Conservation (phyloP, 2,888 invertebrate genomes). For the Fragum sueziense region DNA sequence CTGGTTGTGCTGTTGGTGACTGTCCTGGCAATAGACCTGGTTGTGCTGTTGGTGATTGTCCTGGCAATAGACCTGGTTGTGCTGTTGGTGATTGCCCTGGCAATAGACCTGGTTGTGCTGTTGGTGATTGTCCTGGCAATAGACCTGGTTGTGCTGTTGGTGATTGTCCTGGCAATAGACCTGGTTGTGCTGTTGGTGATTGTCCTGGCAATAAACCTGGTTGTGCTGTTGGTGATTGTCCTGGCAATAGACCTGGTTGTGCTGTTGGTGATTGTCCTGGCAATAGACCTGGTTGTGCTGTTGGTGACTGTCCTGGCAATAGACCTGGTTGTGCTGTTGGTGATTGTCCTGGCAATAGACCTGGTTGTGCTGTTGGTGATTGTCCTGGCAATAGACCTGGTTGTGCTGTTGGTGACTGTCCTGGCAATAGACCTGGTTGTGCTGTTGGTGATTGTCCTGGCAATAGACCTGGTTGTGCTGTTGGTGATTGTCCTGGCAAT, state of each 20-base stretch:
- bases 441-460: slow-evolving; percentile 44
- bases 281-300: slow-evolving; percentile 29
- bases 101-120: slow-evolving; percentile 15
- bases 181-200: slow-evolving; percentile 23
- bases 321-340: slow-evolving; percentile 53
- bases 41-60: slow-evolving; percentile 43
- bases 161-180: slow-evolving; percentile 14
- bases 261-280: slow-evolving; percentile 18
- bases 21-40: slow-evolving; percentile 39
- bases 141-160: slow-evolving; percentile 21
- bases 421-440: slow-evolving; percentile 36
- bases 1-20: slow-evolving; percentile 48
- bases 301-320: slow-evolving; percentile 35
- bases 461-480: slow-evolving; percentile 35
- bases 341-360: slow-evolving; percentile 22
- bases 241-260: slow-evolving; percentile 20
- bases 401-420: slow-evolving; percentile 46
- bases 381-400: slow-evolving; percentile 38
- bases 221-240: slow-evolving; percentile 20
- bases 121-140: slow-evolving; percentile 23
- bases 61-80: slow-evolving; percentile 32
- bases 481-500: slow-evolving; percentile 39
- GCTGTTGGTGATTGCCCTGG: slow-evolving; percentile 44
- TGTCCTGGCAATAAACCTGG: slow-evolving; percentile 20
- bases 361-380: slow-evolving; percentile 53